Evolutionary conservation across 1,140 invertebrate genomes (phyloP), one percentile per base, ranked within the genome.

Genomic region (Whitmania pigra): DNA sequence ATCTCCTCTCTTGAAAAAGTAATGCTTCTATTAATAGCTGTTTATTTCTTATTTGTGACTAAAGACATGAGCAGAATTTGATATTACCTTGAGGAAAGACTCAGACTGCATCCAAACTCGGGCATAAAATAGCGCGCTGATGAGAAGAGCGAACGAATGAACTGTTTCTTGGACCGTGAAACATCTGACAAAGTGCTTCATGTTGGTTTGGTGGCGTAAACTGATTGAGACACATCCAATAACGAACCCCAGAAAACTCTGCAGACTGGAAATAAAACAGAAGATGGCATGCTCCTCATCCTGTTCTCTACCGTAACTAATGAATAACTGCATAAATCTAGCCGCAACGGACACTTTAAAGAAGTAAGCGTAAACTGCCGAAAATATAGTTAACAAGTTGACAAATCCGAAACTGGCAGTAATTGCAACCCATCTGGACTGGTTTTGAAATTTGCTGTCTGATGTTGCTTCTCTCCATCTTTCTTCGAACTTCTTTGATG

Each of bases 1-100:
- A 63, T 63, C 57, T 22, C 57, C 57, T 11, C 18, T 63, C 57
- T 63, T 63, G 17, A 31, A 31, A 63, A 63, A 63, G 57, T 63
- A 36, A 36, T 36, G 6, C 31, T 36, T 3, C 31, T 36, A 36
- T 36, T 36, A 36, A 36, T 36, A 36, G 31, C 31, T 36, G 2
- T 6, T 36, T 2, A 36, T 36, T 63, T 63, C 22, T 11, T 63
- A 31, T 7, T 4, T 63, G 29, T 25, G 11, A 63, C 11, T 22
- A 57, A 57, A 57, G 20, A 25, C 2, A 25, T 63, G 22, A 31
- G 57, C 20, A 63, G 0, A 63, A n/a, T n/a, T 9, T 63, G 29
- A 63, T 2, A 22, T 63, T 25, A 63, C 57, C 57, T 63, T 22
- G 22, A 63, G 22, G 20, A 63, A 63, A 63, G 22, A 3, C 9